Base-by-base conservation (phyloP, 2,113 vertebrate species). In the Vulpes vulpes region DNA sequence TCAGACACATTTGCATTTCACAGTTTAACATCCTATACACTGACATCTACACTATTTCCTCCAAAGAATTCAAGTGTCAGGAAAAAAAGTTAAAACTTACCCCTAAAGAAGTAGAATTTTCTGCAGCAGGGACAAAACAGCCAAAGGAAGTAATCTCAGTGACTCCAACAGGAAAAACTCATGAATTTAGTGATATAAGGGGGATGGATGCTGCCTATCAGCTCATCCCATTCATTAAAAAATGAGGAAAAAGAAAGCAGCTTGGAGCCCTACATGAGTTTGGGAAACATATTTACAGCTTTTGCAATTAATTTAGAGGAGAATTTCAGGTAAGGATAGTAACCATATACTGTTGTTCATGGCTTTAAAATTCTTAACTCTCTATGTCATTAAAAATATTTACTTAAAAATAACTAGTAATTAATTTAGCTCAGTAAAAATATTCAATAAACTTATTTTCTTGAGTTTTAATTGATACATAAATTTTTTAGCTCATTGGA, bases 391-490 rank as follows among this genome's bases (percentile, higher is more conserved):
- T 96, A 92, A 89, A 94, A 74, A 53, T 78, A 82, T 79, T 93
- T 97, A 22, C 78, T 91, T 84, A 15, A 59, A 96, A 96, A 43
- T 93, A 92, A 1, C 3, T 85, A 93, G 8, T 95, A 32, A 65
- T 49, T 96, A 90, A 43, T 97, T 98, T 92, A 95, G 69, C 20
- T 76, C 89, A 23, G 74, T 96, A 81, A 98, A 97, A 96, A 38
- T 92, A 81, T n/a, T 93, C 76, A 98, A 95, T 96, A 2, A 96
- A 93, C 67, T 79, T 38, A 6, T 92, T 95, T 64, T 96, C 94
- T 97, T 94, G 83, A 93, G 65, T 96, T 85, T 78, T 95, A 96
- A 83, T 88, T 97, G 83, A 19, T 95, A 98, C 76, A 97, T 84
- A 97, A 86, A 11, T 93, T 98, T 97, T 95, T 90, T 23, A 97